These are phyloP conservation scores for Danionella cerebrum DNA, from an alignment of 2,113 vertebrate genomes.

Conservation along the genomic window DNA sequence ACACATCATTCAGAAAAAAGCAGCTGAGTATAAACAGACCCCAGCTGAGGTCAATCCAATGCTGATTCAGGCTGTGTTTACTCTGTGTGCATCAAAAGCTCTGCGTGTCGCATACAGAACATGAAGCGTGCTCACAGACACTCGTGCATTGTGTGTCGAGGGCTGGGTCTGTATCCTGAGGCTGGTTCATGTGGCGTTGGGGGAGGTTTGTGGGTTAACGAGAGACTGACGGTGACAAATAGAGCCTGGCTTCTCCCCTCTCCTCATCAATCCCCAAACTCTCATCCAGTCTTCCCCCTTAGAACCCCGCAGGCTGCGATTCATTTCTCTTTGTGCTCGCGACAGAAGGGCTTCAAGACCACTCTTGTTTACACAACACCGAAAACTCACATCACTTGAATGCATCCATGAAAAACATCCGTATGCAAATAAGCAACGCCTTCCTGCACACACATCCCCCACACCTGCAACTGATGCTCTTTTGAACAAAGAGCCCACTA, in stretches of 20 bases:
- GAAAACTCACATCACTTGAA: background rate
- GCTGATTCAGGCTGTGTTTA: too few relatives aligned
- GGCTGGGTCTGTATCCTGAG: slow-evolving; percentile 30
- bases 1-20: too few relatives aligned
- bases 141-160: slow-evolving; percentile 16
- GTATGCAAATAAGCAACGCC: slow-evolving; percentile 5
- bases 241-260: slow-evolving; percentile 30
- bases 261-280: slow-evolving; percentile 25
- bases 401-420: background rate
- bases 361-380: background rate
- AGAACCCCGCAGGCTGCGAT: background rate
- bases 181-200: slow-evolving; percentile 6
- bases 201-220: slow-evolving; percentile 26
- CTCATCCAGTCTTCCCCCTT: too few relatives aligned
- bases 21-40: background rate
- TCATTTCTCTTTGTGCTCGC: background rate
- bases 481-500: background rate
- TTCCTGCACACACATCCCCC: background rate
- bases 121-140: slow-evolving; percentile 11
- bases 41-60: background rate
- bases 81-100: slow-evolving; percentile 5
- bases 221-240: slow-evolving; percentile 45
- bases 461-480: background rate
- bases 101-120: slow-evolving; percentile 3
- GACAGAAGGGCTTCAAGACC: background rate